These are phyloP conservation scores for Antennarius maculatus DNA, from an alignment of 2,797 vertebrate genomes.

Conservation along the genomic window DNA sequence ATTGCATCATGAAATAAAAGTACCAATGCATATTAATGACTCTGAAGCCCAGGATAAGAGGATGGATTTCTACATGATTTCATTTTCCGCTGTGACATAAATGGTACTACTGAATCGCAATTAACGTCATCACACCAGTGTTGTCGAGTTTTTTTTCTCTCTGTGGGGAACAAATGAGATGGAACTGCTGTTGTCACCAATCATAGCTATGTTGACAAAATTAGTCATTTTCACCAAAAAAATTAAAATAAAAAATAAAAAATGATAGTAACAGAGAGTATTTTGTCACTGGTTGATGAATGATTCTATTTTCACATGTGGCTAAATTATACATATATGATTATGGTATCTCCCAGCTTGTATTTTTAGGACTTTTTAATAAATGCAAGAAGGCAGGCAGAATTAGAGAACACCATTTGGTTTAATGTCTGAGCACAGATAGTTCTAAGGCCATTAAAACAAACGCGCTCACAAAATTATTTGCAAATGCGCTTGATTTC, in stretches of 20 bases:
- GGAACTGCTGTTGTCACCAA: slow-evolving; percentile 23
- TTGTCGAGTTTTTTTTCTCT: slow-evolving; percentile 2
- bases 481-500: slow-evolving; percentile 25
- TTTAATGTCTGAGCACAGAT: slow-evolving; percentile 3
- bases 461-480: slow-evolving; percentile 6
- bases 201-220: slow-evolving; percentile 26
- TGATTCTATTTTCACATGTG: neutral
- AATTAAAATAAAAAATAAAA: slow-evolving; percentile 29
- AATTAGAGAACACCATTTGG: slow-evolving; percentile 1
- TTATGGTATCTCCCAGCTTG: neutral
- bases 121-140: slow-evolving; percentile 39
- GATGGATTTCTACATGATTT: slow-evolving; percentile 62
- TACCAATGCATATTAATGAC: slow-evolving; percentile 77
- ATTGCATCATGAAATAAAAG: slow-evolving; percentile 63
- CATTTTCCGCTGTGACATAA: slow-evolving; percentile 49
- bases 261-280: slow-evolving; percentile 18
- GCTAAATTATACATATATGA: neutral
- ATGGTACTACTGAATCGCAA: slow-evolving; percentile 50
- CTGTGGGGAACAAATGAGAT: slow-evolving; percentile 29
- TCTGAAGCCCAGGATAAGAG: slow-evolving; percentile 56
- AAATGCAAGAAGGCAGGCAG: slow-evolving; percentile 3
- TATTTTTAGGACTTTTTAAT: neutral
- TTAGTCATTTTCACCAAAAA: slow-evolving; percentile 24
- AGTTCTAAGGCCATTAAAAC: slow-evolving; percentile 12
- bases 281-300: slow-evolving; percentile 4